These are phyloP conservation scores for Suncus etruscus DNA, from an alignment of 2,113 vertebrate genomes.

Conservation along the genomic window DNA sequence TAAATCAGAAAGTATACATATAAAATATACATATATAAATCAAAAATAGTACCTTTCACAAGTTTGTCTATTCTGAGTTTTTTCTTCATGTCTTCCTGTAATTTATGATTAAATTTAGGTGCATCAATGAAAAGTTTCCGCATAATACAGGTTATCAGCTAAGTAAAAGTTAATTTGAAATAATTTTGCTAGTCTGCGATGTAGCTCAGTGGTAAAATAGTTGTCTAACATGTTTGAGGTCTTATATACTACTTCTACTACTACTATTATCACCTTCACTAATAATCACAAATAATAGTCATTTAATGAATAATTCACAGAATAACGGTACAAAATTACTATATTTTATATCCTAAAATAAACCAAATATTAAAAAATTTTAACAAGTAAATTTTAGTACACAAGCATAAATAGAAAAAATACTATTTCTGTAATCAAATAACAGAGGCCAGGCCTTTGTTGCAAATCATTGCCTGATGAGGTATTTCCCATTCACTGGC, in stretches of 20 bases:
- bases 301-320: constrained; percentile 27
- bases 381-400: background rate
- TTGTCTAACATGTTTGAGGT: too few species aligned
- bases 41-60: background rate
- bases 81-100: background rate
- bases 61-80: background rate
- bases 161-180: too few species aligned
- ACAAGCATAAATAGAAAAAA: constrained; percentile 6
- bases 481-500: background rate
- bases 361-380: background rate
- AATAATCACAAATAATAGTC: background rate
- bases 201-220: too few species aligned
- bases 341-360: constrained; percentile 21
- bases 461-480: background rate
- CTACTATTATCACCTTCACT: too few species aligned
- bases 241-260: background rate
- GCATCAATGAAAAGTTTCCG: background rate
- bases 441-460: background rate
- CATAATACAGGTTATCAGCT: too few species aligned
- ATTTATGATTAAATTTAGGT: constrained; percentile 14
- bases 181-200: too few species aligned
- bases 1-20: background rate
- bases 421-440: background rate
- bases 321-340: background rate
- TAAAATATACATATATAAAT: too few species aligned